Percentiles rank a stretch among this genome's conserved stretches.
These are phyloP conservation scores for Pocota personata DNA, from an alignment of 2,888 invertebrate genomes.

Conservation along the genomic window DNA sequence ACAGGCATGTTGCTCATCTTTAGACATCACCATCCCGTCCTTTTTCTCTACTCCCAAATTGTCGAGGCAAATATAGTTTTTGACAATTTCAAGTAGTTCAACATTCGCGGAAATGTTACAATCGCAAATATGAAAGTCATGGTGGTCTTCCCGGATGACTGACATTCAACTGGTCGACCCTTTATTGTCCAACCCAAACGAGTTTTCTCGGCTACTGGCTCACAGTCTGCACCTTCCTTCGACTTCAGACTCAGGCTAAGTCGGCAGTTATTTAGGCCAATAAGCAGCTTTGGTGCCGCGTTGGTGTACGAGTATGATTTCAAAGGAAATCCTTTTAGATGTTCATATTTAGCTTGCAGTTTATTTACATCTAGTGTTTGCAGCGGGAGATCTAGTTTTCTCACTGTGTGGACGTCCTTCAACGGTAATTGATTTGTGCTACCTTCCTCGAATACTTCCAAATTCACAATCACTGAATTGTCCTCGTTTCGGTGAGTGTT, in stretches of 20 bases:
- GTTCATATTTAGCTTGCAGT: neutral
- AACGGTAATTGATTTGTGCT: too few species aligned
- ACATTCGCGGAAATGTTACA: constrained; percentile 19
- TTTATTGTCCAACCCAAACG: constrained; percentile 39
- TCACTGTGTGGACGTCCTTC: too few species aligned
- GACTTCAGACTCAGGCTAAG: constrained; percentile 28
- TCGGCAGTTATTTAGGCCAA: constrained; percentile 50
- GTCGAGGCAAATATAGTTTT: constrained; percentile 54
- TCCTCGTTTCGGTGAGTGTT: too few species aligned
- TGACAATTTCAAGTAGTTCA: constrained; percentile 25
- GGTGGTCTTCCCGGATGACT: neutral
- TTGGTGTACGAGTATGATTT: constrained; percentile 44
- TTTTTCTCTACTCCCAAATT: constrained; percentile 37
- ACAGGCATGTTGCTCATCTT: neutral
- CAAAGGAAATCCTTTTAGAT: constrained; percentile 32
- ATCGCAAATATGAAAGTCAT: constrained; percentile 34
- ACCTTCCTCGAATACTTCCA: too few species aligned
- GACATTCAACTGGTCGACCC: neutral
- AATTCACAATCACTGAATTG: too few species aligned
- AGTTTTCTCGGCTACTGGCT: constrained; percentile 51
- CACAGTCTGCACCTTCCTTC: neutral
- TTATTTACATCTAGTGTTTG: too few species aligned
- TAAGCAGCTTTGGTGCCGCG: constrained; percentile 50
- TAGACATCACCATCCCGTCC: neutral
- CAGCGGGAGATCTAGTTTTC: too few species aligned